phyloP scores from a whole-genome alignment of 2,888 invertebrate genomes.

The Piscicola geometra region DNA sequence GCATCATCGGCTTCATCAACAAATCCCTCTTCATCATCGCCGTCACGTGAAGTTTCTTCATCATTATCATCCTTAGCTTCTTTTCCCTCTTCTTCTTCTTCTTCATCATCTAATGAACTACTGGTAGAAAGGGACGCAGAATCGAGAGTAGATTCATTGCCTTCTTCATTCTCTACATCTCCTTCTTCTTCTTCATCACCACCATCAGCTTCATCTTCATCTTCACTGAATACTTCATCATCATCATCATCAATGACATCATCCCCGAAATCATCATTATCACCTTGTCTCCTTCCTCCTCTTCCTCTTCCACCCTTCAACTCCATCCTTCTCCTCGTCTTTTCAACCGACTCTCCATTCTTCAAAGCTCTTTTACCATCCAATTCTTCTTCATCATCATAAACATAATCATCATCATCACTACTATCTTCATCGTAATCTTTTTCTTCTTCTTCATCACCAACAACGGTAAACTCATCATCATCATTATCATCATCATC shows the following conservation, averaged over 20 bases:
- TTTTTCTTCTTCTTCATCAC: constrained; percentile 17
- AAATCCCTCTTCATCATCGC: constrained; percentile 15
- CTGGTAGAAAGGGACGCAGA: too few species aligned
- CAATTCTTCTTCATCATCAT: constrained; percentile 1
- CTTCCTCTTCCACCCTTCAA: too few species aligned
- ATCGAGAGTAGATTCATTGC: too few species aligned
- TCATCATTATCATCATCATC: too few species aligned
- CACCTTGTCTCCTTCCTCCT: neutral
- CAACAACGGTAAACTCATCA: constrained; percentile 8
- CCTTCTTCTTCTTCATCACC: neutral
- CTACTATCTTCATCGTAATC: constrained; percentile 8
- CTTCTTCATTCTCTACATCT: neutral
- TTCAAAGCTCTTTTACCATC: neutral
- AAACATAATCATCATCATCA: constrained; percentile 1
- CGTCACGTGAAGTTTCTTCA: too few species aligned
- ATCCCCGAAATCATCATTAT: too few species aligned
- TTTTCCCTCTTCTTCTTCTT: neutral
- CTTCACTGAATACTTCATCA: neutral
- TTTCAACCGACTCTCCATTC: constrained; percentile 11
- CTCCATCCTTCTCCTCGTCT: neutral
- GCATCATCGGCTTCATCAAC: constrained; percentile 8
- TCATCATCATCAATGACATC: too few species aligned
- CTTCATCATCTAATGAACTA: neutral
- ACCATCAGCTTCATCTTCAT: neutral
- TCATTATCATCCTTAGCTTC: neutral